Conservation (phyloP, 2,797 vertebrate genomes). For the Lates japonicus region DNA sequence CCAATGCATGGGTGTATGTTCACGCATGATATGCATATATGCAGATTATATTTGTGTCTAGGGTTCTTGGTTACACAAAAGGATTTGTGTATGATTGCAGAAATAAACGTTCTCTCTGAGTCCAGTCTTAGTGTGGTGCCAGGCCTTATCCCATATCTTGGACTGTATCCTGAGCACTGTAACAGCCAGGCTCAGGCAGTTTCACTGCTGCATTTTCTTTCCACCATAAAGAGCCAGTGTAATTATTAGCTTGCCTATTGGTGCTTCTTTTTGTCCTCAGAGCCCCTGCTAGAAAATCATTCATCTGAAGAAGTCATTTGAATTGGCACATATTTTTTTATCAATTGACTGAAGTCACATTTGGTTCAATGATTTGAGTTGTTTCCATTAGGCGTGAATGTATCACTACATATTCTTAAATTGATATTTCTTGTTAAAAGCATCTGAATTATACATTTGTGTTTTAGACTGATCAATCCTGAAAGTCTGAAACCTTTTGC, state of each 20-base stretch:
- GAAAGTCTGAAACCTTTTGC: neutral
- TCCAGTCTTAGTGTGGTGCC: slow-evolving; percentile 6
- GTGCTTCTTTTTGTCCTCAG: neutral
- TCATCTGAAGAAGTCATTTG: neutral
- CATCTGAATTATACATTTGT: neutral
- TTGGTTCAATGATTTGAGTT: neutral
- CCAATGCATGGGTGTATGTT: neutral
- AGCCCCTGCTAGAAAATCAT: neutral
- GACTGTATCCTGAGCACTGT: slow-evolving; percentile 7
- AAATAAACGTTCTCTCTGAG: too few species aligned
- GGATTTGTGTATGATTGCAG: neutral
- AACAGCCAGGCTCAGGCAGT: slow-evolving; percentile 3
- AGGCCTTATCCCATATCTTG: slow-evolving; percentile 28
- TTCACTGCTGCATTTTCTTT: slow-evolving; percentile 4
- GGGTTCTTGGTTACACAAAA: neutral
- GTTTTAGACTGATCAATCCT: neutral
- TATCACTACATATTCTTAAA: neutral
- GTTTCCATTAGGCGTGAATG: neutral
- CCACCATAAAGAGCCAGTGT: slow-evolving; percentile 1
- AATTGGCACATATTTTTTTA: neutral
- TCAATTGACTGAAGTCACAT: neutral
- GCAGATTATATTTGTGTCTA: neutral
- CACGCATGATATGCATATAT: neutral
- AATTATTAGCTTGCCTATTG: slow-evolving; percentile 10
- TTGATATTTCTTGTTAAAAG: neutral